A percentile compares a stretch with the other conserved stretches of the same genome.
Evolutionary conservation across 2,888 invertebrate genomes (phyloP).

Genomic region (Gastrophysa polygoni): DNA sequence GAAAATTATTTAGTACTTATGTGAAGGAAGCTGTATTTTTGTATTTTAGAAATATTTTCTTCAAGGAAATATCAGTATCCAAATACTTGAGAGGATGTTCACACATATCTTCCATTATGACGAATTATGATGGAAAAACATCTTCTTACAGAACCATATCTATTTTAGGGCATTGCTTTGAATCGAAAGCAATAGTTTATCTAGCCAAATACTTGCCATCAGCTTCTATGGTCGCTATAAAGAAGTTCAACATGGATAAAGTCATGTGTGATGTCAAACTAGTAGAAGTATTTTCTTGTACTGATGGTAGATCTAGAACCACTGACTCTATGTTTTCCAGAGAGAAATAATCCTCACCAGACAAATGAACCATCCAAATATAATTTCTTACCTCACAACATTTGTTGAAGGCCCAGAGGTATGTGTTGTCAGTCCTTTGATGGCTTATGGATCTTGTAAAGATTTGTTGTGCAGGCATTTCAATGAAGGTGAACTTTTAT

Average conservation of each 20-base stretch:
- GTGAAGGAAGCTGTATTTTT: no score
- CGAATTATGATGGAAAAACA: constrained; percentile 61
- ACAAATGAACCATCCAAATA: constrained; percentile 79
- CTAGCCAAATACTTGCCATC: constrained; percentile 71
- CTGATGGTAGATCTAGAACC: not conserved
- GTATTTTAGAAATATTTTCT: no score
- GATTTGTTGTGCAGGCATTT: constrained; percentile 81
- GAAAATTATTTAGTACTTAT: no score
- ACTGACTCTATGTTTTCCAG: constrained; percentile 58
- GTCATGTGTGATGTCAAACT: constrained; percentile 66
- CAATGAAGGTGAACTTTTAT: constrained; percentile 56
- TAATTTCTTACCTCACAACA: constrained; percentile 75
- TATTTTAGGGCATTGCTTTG: constrained; percentile 71
- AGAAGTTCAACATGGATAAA: constrained; percentile 77
- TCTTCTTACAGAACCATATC: constrained; percentile 72
- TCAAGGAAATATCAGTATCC: no score
- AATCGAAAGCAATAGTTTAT: constrained; percentile 72
- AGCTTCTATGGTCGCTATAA: constrained; percentile 72
- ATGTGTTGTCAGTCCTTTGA: constrained; percentile 80
- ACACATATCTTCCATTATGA: constrained; percentile 1
- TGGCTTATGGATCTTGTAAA: constrained; percentile 84
- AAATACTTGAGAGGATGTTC: no score
- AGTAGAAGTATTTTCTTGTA: constrained; percentile 59
- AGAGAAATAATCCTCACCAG: constrained; percentile 79
- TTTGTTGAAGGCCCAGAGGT: constrained; percentile 81